Percentiles rank a stretch among this genome's conserved stretches.
Evolutionary conservation across 2,888 invertebrate species (phyloP).

Genomic region (Synanthedon formicaeformis): DNA sequence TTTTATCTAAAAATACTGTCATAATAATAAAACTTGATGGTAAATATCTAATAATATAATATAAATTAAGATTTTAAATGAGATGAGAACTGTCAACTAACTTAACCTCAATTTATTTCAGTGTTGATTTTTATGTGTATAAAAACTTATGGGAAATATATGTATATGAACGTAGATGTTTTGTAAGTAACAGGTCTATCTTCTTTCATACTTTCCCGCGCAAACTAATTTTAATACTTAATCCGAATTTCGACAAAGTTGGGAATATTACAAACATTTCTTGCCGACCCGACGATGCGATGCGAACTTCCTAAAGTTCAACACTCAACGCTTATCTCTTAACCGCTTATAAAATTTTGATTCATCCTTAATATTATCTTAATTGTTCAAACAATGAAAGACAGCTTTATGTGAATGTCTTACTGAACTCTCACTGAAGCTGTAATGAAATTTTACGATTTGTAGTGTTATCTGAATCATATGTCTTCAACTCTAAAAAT

Average conservation of each 20-base stretch:
- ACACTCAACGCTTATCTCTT: constrained; percentile 60
- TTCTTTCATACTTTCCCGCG: constrained; percentile 15
- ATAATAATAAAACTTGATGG: no score
- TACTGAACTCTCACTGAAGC: background rate
- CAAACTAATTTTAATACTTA: constrained; percentile 20
- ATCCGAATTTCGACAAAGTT: constrained; percentile 24
- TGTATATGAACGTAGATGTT: no score
- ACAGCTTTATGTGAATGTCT: constrained; percentile 46
- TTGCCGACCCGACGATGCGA: constrained; percentile 25
- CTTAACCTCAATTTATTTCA: no score
- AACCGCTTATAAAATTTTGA: constrained; percentile 64
- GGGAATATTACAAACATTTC: constrained; percentile 29
- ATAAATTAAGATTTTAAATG: no score
- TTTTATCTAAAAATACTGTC: no score
- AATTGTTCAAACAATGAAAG: constrained; percentile 55
- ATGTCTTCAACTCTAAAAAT: no score
- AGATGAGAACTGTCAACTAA: no score
- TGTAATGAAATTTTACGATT: background rate
- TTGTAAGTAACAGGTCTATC: background rate
- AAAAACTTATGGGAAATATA: no score
- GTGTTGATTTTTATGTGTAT: no score
- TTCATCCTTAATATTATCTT: constrained; percentile 64
- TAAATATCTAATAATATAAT: no score
- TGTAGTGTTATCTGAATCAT: no score
- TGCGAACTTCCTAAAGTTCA: constrained; percentile 53